A percentile compares a stretch with the other conserved stretches of the same genome.
Conservation (phyloP, 2,113 vertebrate genomes). For the Odontesthes bonariensis region DNA sequence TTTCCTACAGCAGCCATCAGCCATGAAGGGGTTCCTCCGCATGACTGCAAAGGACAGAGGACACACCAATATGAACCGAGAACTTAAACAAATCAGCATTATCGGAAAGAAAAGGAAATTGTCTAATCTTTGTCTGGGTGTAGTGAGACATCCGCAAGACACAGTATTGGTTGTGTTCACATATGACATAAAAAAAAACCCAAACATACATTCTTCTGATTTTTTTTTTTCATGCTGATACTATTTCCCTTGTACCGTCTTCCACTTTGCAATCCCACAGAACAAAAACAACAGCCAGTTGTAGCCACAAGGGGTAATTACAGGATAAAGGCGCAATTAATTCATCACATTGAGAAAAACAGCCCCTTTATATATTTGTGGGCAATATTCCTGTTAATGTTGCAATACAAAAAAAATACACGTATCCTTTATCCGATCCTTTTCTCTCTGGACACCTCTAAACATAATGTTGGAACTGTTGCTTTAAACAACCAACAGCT, state of each 20-base stretch:
- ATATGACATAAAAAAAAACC: too few species aligned
- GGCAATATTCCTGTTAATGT: neutral
- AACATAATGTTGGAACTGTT: slow-evolving; percentile 2
- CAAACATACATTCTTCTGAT: too few species aligned
- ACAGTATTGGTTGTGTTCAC: too few species aligned
- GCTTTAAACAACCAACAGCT: slow-evolving; percentile 10
- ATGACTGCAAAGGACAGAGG: slow-evolving; percentile 87
- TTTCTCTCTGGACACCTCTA: slow-evolving; percentile 4
- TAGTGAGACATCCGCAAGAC: too few species aligned
- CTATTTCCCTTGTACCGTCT: too few species aligned
- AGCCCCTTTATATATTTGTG: neutral
- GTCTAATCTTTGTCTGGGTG: too few species aligned
- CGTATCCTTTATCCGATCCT: neutral
- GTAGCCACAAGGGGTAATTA: neutral
- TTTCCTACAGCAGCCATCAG: slow-evolving; percentile 94
- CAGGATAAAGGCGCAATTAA: neutral
- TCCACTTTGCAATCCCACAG: slow-evolving; percentile 1
- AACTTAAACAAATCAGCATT: neutral
- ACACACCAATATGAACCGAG: slow-evolving; percentile 18
- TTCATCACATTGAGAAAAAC: neutral
- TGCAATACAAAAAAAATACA: neutral
- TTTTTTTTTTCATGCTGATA: too few species aligned
- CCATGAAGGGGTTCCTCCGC: slow-evolving; percentile 91
- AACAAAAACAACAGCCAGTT: neutral
- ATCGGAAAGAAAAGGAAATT: too few species aligned